Evolutionary conservation across 2,113 vertebrate species (phyloP), one percentile per base, ranked within the genome.

Genomic region (Notechis scutatus): DNA sequence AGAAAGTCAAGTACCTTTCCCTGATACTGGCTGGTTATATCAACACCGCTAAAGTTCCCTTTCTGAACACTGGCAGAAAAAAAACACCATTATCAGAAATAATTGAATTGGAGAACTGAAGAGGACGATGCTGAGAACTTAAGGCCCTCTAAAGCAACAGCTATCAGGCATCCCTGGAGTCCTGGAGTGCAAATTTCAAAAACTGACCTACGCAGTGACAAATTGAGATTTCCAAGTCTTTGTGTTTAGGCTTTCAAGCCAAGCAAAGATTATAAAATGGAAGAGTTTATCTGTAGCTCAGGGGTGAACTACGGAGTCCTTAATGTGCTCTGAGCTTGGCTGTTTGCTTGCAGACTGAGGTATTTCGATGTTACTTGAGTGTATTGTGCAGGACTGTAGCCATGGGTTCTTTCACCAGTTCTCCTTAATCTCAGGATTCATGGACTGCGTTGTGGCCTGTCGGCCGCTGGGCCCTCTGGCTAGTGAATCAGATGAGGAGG

Each of bases 1-100:
- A 2, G 0, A 91, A 90, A 18, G 11, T 74, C 26, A 18, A 0
- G 0, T 0, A 1, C 0, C 4, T 93, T 52, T 47, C 3, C 0
- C 0, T 2, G 1, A 81, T 34, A 0, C 3, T 8, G 12, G 1
- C 4, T 90, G 61, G 24, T n/a, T 50, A 54, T 55, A 93, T 4
- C 52, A 61, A 29, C 24, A 81, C 1, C 45, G 9, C 4, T 8
- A 50, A 23, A 29, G 4, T 85, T 47, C 89, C 47, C 45, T 57
- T 1, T 11, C 3, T 10, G 12, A 20, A 3, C 56, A 0, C 0
- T 0, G 0, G 52, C 42, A 56, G 45, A 45, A 7, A 21, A 85
- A 45, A 6, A 15, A 87, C 85, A 87, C 85, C 34, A 85, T 0
- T n/a, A 55, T 3, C 47, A 50, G 56, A 89, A 54, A 54, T 21